These are phyloP conservation scores for Corvus hawaiiensis DNA, from an alignment of 2,113 vertebrate genomes.

Conservation along the genomic window DNA sequence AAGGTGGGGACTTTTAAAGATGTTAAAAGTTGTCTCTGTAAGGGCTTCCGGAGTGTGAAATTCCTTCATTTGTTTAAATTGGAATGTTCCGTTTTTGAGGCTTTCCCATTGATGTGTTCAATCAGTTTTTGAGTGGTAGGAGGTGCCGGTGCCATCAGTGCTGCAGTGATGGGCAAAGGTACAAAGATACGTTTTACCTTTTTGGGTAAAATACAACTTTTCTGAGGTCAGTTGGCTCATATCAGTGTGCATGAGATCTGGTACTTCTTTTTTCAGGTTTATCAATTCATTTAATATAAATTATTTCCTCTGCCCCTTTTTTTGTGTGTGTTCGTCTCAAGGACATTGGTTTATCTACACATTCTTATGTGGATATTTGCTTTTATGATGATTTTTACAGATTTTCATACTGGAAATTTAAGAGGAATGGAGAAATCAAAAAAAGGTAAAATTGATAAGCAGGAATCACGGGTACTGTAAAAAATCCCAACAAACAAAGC, in stretches of 20 bases:
- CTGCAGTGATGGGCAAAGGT: neutral
- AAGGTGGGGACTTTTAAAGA: neutral
- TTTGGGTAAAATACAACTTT: neutral
- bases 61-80: neutral
- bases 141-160: neutral
- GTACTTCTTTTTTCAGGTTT: neutral
- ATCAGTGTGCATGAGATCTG: neutral
- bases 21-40: neutral
- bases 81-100: neutral
- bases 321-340: neutral
- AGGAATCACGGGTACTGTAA: neutral
- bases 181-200: neutral
- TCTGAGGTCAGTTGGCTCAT: neutral
- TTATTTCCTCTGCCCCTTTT: neutral
- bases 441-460: neutral
- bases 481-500: neutral
- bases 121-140: neutral
- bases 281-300: neutral
- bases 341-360: neutral
- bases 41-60: neutral
- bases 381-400: neutral
- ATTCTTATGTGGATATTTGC: neutral
- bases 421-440: neutral
- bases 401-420: neutral
- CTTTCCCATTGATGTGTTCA: neutral